These are phyloP conservation scores for Cataglyphis altisquamis DNA, from an alignment of 2,888 invertebrate species.

Conservation along the genomic window DNA sequence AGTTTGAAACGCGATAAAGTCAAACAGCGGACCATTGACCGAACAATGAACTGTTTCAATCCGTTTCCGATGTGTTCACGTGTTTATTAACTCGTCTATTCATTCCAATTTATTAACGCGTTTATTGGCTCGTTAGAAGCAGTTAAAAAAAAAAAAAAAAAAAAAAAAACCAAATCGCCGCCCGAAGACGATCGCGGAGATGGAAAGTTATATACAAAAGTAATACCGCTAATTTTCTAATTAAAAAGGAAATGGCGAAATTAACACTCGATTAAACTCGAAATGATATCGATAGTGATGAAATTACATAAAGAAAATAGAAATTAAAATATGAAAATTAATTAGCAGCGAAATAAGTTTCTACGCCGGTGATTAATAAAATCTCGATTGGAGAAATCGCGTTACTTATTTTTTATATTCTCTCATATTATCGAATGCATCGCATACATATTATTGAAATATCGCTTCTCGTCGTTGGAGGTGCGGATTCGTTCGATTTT, in stretches of 20 bases:
- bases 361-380: background rate
- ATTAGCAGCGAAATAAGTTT: constrained; percentile 6
- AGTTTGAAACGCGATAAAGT: constrained; percentile 30
- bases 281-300: background rate
- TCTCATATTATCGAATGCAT: background rate
- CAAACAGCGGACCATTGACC: constrained; percentile 12
- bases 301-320: background rate
- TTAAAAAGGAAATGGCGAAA: background rate
- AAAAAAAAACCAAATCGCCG: background rate
- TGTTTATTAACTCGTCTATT: constrained; percentile 16
- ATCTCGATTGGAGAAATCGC: background rate
- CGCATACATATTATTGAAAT: background rate
- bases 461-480: background rate
- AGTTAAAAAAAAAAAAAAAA: too few relatives aligned
- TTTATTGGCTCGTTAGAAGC: background rate
- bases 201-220: background rate
- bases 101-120: constrained; percentile 26
- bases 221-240: background rate
- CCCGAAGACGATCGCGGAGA: background rate
- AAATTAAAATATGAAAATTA: background rate
- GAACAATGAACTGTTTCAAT: background rate
- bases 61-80: constrained; percentile 21
- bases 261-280: background rate
- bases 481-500: constrained; percentile 37
- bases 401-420: background rate